These are phyloP conservation scores for Drosophila sproati DNA, from an alignment of 1,140 invertebrate genomes.

Conservation along the genomic window DNA sequence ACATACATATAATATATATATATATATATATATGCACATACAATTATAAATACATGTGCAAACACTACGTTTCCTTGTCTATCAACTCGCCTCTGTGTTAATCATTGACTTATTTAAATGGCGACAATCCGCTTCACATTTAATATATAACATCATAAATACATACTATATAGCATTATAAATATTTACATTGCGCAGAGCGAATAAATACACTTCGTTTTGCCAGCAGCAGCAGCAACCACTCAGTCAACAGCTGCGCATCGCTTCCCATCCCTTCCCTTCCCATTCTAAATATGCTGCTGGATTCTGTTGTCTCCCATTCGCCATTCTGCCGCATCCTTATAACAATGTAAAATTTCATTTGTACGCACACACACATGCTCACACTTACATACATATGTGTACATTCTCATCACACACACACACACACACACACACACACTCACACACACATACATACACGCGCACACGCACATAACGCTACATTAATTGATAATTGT, in stretches of 20 bases:
- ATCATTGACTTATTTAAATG: constrained; percentile 21
- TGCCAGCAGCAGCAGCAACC: constrained; percentile 1
- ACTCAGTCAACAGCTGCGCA: neutral
- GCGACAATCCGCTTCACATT: constrained; percentile 30
- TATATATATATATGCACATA: neutral
- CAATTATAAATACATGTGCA: constrained; percentile 1
- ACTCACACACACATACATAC: constrained; percentile 11
- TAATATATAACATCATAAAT: constrained; percentile 47
- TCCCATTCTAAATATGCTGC: neutral
- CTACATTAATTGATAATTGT: constrained; percentile 81
- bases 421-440: constrained; percentile 15
- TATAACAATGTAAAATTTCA: constrained; percentile 70
- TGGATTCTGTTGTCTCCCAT: neutral
- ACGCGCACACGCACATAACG: constrained; percentile 51
- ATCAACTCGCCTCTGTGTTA: constrained; percentile 24
- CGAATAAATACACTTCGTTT: constrained; percentile 62
- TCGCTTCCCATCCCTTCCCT: neutral
- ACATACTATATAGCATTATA: constrained; percentile 41
- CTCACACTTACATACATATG: constrained; percentile 13
- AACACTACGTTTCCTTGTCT: neutral
- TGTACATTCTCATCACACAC: neutral
- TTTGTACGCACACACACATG: constrained; percentile 45
- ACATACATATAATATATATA: neutral
- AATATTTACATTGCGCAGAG: constrained; percentile 58
- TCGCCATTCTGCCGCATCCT: neutral